A percentile compares a stretch with the other conserved stretches of the same genome.
Evolutionary conservation across 2,888 invertebrate species (phyloP).

Genomic region (Bellardia pandia): DNA sequence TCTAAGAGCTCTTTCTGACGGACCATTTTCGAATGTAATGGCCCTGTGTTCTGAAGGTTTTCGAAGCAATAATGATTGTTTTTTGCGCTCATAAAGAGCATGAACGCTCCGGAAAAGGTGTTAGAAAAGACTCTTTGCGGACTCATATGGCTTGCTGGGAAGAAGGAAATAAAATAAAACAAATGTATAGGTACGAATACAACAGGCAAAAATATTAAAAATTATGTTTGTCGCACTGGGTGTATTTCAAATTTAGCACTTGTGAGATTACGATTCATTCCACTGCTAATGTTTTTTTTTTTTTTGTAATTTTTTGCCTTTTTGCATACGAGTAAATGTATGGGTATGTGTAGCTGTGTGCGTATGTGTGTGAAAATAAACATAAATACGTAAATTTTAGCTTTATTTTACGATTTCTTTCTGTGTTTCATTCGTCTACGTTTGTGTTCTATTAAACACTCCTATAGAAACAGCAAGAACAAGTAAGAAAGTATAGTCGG

Average conservation of each 20-base stretch:
- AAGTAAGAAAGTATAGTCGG: no score
- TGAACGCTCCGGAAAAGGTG: no score
- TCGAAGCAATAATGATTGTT: no score
- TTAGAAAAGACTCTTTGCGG: no score
- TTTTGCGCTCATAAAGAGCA: no score
- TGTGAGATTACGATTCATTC: conserved; percentile 71
- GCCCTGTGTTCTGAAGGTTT: no score
- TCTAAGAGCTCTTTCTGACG: no score
- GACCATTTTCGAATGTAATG: no score
- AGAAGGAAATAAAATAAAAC: conserved; percentile 29
- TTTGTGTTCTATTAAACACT: conserved; percentile 43
- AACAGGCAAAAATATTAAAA: conserved; percentile 71
- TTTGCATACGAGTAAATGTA: neutral
- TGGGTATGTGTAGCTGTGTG: neutral
- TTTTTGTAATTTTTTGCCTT: neutral
- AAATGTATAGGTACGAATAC: conserved; percentile 8
- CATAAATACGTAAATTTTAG: conserved; percentile 71
- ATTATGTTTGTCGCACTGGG: conserved; percentile 74
- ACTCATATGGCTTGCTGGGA: no score
- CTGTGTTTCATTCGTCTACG: conserved; percentile 27
- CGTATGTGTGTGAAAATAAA: conserved; percentile 46
- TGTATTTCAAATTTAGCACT: conserved; percentile 75
- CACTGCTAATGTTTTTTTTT: conserved; percentile 24
- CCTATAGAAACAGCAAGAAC: conserved; percentile 23
- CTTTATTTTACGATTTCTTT: conserved; percentile 63